Evolutionary conservation across 2,888 invertebrate genomes (phyloP).

Genomic region (Platerodrilus igneus): DNA sequence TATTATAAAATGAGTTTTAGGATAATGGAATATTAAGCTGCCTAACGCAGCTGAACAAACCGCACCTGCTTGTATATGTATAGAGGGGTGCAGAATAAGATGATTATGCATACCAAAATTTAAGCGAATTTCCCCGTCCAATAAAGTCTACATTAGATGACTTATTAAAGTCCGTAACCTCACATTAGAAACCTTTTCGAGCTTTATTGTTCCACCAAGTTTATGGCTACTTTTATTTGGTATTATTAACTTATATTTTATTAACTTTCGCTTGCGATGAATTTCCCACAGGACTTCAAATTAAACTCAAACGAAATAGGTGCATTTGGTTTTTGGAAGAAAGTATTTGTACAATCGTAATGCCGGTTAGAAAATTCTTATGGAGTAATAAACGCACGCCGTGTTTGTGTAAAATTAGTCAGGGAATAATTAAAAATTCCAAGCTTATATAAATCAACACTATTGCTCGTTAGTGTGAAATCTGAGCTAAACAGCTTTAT

Average conservation of each 20-base stretch:
- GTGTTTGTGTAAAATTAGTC: slow-evolving; percentile 36
- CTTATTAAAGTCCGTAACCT: slow-evolving; percentile 39
- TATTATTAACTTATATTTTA: slow-evolving; percentile 40
- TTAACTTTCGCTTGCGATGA: slow-evolving; percentile 29
- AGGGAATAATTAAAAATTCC: slow-evolving; percentile 39
- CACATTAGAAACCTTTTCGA: slow-evolving; percentile 37
- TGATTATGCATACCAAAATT: slow-evolving; percentile 35
- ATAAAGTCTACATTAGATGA: slow-evolving; percentile 41
- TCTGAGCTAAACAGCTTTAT: slow-evolving; percentile 27
- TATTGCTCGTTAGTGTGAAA: slow-evolving; percentile 31
- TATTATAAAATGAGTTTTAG: slow-evolving; percentile 23
- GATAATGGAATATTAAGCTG: slow-evolving; percentile 28
- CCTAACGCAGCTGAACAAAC: slow-evolving; percentile 7
- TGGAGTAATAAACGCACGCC: too few species aligned
- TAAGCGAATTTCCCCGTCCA: slow-evolving; percentile 40
- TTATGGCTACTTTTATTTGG: slow-evolving; percentile 37
- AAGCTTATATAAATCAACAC: slow-evolving; percentile 35
- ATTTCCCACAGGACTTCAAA: too few species aligned
- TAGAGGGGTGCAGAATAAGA: slow-evolving; percentile 29
- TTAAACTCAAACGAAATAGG: too few species aligned
- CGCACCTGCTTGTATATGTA: slow-evolving; percentile 15
- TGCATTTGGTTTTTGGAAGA: too few species aligned
- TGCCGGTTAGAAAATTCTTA: too few species aligned
- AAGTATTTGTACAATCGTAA: too few species aligned
- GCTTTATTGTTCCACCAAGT: slow-evolving; percentile 37